Conservation (phyloP, 2,113 vertebrate species). For the Brachypodius melanocephalos region DNA sequence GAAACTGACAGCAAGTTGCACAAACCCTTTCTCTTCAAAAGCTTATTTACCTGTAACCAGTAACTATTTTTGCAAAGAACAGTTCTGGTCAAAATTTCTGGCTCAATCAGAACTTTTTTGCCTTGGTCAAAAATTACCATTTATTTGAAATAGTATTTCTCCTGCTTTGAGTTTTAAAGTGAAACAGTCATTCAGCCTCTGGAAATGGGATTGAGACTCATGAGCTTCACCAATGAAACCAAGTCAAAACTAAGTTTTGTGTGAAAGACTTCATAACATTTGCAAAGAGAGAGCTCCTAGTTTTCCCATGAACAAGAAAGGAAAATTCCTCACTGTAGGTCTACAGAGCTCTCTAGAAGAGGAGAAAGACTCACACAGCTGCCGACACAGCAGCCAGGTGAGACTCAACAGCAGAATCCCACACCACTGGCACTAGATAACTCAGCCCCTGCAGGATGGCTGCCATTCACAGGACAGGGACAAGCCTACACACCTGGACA, state of each 20-base stretch:
- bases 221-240: background rate
- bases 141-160: background rate
- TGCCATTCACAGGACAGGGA: background rate
- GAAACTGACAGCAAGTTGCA: background rate
- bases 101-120: background rate
- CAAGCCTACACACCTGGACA: background rate
- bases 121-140: background rate
- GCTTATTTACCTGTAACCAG: background rate
- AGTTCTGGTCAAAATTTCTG: background rate
- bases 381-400: background rate
- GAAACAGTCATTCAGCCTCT: background rate
- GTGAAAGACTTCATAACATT: accelerated
- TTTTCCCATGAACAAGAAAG: background rate
- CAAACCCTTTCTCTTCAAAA: background rate
- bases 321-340: background rate
- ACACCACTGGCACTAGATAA: background rate
- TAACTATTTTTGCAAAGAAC: background rate
- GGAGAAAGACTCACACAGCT: background rate
- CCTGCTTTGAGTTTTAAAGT: background rate
- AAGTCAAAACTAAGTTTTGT: background rate
- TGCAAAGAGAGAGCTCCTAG: background rate
- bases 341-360: background rate
- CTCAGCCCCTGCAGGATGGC: accelerated
- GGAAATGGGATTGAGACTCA: background rate
- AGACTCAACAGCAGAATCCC: background rate